Evolutionary conservation across 2,888 invertebrate species (phyloP).

Genomic region (Odontomyia ornata): DNA sequence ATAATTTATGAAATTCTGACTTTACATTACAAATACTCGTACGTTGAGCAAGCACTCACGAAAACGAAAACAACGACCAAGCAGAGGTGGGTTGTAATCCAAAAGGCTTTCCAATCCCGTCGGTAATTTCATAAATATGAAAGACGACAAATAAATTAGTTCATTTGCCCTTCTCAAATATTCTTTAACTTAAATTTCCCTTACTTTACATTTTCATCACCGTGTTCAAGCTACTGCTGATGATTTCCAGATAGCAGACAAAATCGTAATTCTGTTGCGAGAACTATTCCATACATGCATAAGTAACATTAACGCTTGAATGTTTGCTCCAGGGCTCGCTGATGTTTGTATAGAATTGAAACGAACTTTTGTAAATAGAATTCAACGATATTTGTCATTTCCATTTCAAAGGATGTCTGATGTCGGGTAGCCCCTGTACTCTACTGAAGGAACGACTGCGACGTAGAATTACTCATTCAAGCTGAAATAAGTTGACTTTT

Average conservation of each 20-base stretch:
- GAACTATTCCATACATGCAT: constrained; percentile 18
- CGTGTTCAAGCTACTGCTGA: not conserved
- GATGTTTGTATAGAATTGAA: not conserved
- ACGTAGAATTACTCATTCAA: not conserved
- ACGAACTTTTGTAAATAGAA: constrained; percentile 24
- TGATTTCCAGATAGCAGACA: not conserved
- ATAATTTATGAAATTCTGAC: constrained; percentile 11
- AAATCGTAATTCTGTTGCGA: not conserved
- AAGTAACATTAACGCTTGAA: constrained; percentile 3
- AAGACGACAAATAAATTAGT: constrained; percentile 20
- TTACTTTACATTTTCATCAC: not conserved
- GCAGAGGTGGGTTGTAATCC: not conserved
- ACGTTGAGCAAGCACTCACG: not conserved
- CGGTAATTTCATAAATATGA: constrained; percentile 24
- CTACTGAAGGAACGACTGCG: not conserved
- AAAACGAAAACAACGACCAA: not conserved
- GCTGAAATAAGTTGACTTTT: constrained; percentile 9
- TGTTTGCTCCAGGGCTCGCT: not conserved
- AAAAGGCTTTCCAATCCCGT: not conserved
- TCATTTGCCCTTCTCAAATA: constrained; percentile 12
- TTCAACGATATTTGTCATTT: constrained; percentile 17
- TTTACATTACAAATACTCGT: constrained; percentile 1
- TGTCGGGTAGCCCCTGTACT: not conserved
- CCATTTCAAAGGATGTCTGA: constrained; percentile 25
- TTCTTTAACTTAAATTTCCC: not conserved